A percentile compares a stretch with the other conserved stretches of the same genome.
phyloP scores from a whole-genome alignment of 2,113 vertebrate species.

The Hyla sarda region DNA sequence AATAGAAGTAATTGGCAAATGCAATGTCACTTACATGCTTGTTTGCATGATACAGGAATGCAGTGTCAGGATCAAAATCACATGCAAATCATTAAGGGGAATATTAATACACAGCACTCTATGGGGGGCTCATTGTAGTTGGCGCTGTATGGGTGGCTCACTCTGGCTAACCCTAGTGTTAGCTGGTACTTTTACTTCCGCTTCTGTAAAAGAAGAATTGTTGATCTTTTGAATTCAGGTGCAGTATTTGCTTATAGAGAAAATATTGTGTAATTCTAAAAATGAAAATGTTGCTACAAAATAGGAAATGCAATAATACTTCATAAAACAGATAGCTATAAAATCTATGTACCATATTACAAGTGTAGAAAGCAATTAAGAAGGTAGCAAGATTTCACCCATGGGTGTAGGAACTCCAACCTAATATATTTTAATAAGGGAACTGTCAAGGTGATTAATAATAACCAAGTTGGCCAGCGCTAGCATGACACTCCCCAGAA shows the following conservation, averaged over 20 bases:
- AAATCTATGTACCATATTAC: slow-evolving; percentile 7
- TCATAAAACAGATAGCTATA: neutral
- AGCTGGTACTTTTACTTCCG: neutral
- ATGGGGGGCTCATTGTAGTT: neutral
- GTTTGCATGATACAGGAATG: too few relatives aligned
- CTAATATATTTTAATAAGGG: slow-evolving; percentile 28
- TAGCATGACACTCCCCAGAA: slow-evolving; percentile 11
- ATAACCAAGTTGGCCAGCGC: neutral
- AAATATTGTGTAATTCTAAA: neutral
- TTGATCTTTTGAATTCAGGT: neutral
- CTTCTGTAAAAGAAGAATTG: neutral
- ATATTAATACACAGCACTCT: neutral
- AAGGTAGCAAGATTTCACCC: slow-evolving; percentile 7
- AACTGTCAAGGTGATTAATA: slow-evolving; percentile 20
- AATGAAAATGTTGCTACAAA: neutral
- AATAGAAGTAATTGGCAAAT: too few relatives aligned
- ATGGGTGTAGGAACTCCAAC: slow-evolving; percentile 11
- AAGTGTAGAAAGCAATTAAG: slow-evolving; percentile 4
- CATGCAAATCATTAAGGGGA: too few relatives aligned
- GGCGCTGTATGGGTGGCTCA: neutral
- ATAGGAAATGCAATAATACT: neutral
- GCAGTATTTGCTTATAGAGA: neutral
- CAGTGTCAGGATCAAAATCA: too few relatives aligned
- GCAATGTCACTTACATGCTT: too few relatives aligned
- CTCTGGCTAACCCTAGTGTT: neutral